Conservation (phyloP, 2,113 vertebrate species). For the Oryzias melastigma region DNA sequence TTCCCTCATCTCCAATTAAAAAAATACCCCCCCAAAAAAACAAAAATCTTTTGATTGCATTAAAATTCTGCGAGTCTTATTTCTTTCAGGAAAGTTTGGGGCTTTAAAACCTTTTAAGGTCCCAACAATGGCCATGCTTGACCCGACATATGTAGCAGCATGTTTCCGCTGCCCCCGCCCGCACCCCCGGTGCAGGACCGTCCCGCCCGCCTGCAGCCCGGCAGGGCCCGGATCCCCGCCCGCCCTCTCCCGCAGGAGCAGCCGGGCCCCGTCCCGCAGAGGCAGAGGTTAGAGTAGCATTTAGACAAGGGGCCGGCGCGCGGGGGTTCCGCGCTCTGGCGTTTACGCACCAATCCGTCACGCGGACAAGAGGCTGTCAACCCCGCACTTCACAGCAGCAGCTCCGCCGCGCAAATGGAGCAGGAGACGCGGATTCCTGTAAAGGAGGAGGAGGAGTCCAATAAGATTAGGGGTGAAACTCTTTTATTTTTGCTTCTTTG, state of each 20-base stretch:
- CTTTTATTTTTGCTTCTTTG: too few species aligned
- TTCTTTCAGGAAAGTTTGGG: conserved; percentile 77
- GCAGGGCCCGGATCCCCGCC: conserved; percentile 77
- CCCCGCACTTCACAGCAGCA: conserved; percentile 83
- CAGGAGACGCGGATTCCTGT: conserved; percentile 77
- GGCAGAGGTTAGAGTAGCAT: conserved; percentile 87
- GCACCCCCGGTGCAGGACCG: conserved; percentile 78
- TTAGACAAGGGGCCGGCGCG: conserved; percentile 72
- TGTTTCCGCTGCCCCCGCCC: conserved; percentile 76
- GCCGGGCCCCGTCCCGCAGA: conserved; percentile 73
- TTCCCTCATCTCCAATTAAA: conserved; percentile 81
- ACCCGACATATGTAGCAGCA: conserved; percentile 91
- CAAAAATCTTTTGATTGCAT: conserved; percentile 86
- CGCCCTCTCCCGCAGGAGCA: conserved; percentile 79
- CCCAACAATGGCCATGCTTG: conserved; percentile 86
- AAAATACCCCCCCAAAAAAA: conserved; percentile 82
- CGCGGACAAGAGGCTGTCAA: conserved; percentile 84
- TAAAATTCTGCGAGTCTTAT: conserved; percentile 74
- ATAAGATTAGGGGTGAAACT: too few species aligned
- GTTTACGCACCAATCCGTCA: conserved; percentile 73
- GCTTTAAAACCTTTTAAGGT: conserved; percentile 86
- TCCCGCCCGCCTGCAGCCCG: conserved; percentile 73
- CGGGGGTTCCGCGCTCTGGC: conserved; percentile 72
- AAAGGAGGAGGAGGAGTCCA: conserved; percentile 66
- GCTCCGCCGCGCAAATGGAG: conserved; percentile 71